These are phyloP conservation scores for Nannospalax galili DNA, from an alignment of 2,113 vertebrate genomes.

Conservation along the genomic window DNA sequence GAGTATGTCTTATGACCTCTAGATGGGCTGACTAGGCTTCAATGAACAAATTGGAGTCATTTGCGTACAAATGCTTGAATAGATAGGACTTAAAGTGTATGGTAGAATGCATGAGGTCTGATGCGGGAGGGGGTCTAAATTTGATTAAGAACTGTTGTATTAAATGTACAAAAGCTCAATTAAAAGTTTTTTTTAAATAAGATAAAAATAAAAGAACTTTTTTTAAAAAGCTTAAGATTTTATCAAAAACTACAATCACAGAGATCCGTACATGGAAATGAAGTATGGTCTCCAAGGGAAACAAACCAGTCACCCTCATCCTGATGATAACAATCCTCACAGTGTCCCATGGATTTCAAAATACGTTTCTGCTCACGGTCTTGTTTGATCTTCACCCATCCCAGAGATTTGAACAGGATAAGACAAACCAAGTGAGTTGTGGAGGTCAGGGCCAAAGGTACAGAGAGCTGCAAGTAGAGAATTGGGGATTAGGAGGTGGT, in stretches of 20 bases:
- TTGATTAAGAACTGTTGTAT: too few species aligned
- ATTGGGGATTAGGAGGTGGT: neutral
- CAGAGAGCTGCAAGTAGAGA: neutral
- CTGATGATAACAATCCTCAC: neutral
- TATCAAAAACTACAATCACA: neutral
- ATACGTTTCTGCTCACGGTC: neutral
- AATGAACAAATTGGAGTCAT: too few species aligned
- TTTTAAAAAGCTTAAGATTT: too few species aligned
- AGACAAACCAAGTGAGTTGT: neutral
- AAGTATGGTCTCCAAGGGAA: neutral
- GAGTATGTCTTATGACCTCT: too few species aligned
- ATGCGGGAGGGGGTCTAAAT: too few species aligned
- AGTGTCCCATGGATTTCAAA: neutral
- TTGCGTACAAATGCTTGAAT: too few species aligned
- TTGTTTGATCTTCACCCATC: neutral
- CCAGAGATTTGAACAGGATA: neutral
- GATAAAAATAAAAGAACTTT: too few species aligned
- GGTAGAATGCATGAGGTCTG: too few species aligned
- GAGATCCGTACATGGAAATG: neutral
- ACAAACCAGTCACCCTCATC: neutral
- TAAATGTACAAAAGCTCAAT: too few species aligned
- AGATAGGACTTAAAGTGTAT: too few species aligned
- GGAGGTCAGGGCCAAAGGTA: neutral
- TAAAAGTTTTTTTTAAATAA: too few species aligned
- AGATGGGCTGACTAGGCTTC: too few species aligned